Evolutionary conservation across 2,797 vertebrate species (phyloP).

Genomic region (Etheostoma perlongum): DNA sequence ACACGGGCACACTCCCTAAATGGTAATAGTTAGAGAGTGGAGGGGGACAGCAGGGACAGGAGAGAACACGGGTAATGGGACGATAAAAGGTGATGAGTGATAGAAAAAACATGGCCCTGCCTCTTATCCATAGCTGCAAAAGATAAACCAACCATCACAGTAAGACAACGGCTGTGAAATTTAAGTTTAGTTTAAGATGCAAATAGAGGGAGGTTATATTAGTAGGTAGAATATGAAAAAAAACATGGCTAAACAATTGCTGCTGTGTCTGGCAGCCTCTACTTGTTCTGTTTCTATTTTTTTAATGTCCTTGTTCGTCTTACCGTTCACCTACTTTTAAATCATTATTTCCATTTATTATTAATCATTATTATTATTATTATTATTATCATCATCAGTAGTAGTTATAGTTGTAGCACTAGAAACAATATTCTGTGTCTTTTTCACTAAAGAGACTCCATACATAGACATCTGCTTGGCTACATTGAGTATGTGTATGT

Average conservation of each 20-base stretch:
- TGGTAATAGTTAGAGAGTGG: constrained; percentile 71
- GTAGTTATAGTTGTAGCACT: constrained; percentile 14
- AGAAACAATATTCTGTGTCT: constrained; percentile 27
- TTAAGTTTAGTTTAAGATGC: neutral
- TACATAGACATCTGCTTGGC: constrained; percentile 66
- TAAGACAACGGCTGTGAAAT: neutral
- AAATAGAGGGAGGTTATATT: neutral
- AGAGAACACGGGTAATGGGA: constrained; percentile 27
- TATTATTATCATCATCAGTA: neutral
- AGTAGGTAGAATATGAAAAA: neutral
- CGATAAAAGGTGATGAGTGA: constrained; percentile 75
- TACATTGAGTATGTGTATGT: constrained; percentile 15
- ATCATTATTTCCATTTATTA: constrained; percentile 15
- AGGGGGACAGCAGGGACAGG: constrained; percentile 46
- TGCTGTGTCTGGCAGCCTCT: neutral
- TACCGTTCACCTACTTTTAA: neutral
- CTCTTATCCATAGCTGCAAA: constrained; percentile 40
- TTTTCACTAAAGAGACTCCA: constrained; percentile 24
- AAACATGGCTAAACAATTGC: neutral
- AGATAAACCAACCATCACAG: constrained; percentile 53
- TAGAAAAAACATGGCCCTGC: constrained; percentile 52
- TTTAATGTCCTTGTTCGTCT: constrained; percentile 1
- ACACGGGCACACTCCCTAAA: constrained; percentile 81
- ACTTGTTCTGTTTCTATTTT: neutral
- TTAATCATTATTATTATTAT: no score